Base-by-base conservation (phyloP, 1,140 invertebrate species). In the Tetragonula clypearis region DNA sequence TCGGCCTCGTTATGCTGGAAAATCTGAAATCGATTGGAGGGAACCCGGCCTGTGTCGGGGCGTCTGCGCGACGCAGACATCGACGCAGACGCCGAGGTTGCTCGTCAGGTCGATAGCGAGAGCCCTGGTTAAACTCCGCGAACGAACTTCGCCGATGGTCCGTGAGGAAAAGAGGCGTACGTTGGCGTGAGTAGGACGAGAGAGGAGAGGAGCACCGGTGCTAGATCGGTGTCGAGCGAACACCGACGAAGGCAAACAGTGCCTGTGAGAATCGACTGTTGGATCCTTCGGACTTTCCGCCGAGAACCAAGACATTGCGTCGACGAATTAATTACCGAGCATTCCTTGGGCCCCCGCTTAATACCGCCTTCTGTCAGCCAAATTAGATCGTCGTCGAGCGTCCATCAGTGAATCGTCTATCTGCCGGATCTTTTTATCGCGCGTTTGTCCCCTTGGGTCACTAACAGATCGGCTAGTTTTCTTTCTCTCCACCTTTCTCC, bases 1-100 rank as follows among this genome's bases (percentile, higher is more conserved):
- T 92, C 93, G 91, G 92, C 92, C 91, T 93, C 92, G 92, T 94
- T 93, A 93, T 92, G 92, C 91, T 93, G 90, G 92, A 93, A 93
- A 94, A 93, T 94, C 92, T 92, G 92, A 92, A 93, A 93, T 93
- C 92, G 92, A 93, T 94, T 92, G 92, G 86, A 90, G 89, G 65
- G 15, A 92, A 92, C 87, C 88, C 85, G 90, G 87, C 82, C 82
- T 69, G 86, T 85, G 90, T 85, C 82, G 88, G 85, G 90, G 92
- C 92, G 92, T 92, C 91, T 93, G 92, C 93, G 93, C 93, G 92
- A 91, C 90, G 91, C 91, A 91, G 89, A 92, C 88, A 92, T 92
- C 92, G 91, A 93, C 92, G 91, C 93, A 92, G 92, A 93, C 92
- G 92, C 91, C 90, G 90, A 90, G 89, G 89, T 91, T 90, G 92